Evolutionary conservation across 1,140 invertebrate species (phyloP), one percentile per base, ranked within the genome.

Genomic region (Saxidomus purpurata): DNA sequence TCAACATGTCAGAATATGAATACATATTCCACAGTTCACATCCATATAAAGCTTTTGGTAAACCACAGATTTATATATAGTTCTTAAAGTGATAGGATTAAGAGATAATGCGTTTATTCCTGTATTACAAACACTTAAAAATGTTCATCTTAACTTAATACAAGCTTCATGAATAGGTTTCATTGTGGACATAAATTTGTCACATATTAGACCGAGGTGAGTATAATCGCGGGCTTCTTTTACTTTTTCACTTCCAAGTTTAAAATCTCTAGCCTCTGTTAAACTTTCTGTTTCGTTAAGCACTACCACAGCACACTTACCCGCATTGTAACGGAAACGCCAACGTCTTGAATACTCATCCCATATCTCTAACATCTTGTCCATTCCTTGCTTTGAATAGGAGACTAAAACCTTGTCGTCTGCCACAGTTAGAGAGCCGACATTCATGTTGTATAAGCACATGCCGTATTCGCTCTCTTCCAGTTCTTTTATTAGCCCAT

Each of bases 391-490:
- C 15, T 40, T 67, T 25, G 80, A 82, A 43, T 49, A 85, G 4
- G 82, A 85, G 6, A 85, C 11, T 15, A 85, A 28, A 0, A 85
- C 40, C 82, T 71, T 85, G 40, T 85, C 80, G n/a, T 82, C 80
- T 43, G 80, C 55, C 4, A 82, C 61, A 8, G 82, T 71, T 31
- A 67, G 82, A 1, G 63, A 52, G 22, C 81, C 8, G 2, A 85
- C 31, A 22, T 67, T 82, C 80, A 43, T 82, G 22, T 63, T 49
- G 22, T 63, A 40, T 11, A 85, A 34, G 25, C 63, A 74, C 1
- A 85, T 28, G n/a, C 82, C 82, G 52, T 34, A 38, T 22, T 47
- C 47, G 22, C 9, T 25, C 3, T 69, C 47, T 34, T 52, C 47
- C 17, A 85, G 28, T 52, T 71, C 36, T n/a, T 52, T 49, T 1